Conservation (phyloP, 2,797 vertebrate species). For the Mallotus villosus region DNA sequence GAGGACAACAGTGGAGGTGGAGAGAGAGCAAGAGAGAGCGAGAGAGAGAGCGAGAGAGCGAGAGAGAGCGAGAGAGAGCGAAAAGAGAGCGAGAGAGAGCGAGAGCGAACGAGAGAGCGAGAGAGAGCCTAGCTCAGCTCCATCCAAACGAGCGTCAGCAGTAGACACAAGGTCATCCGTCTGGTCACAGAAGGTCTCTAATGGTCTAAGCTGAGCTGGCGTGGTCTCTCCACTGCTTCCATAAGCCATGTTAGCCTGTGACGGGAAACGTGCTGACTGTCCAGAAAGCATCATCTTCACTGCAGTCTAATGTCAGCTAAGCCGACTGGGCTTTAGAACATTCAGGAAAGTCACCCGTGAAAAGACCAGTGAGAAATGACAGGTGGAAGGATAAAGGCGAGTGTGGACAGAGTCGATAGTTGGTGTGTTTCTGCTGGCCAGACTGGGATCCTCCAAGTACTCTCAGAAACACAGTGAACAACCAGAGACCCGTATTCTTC, state of each 20-base stretch:
- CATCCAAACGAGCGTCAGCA: neutral
- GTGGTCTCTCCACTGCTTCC: neutral
- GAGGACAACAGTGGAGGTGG: slow-evolving; percentile 4
- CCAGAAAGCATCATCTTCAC: no score
- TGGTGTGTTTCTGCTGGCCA: neutral
- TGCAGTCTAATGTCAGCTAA: no score
- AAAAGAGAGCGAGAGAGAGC: no score
- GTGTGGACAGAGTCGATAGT: no score
- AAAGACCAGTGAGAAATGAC: neutral
- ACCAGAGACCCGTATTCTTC: neutral
- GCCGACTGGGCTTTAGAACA: neutral
- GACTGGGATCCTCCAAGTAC: neutral
- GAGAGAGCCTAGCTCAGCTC: neutral
- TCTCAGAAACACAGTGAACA: neutral
- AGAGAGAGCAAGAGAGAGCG: slow-evolving; percentile 9
- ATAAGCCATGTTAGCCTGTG: no score
- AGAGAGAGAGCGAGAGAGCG: neutral
- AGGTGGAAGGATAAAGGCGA: no score
- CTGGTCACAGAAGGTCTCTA: neutral
- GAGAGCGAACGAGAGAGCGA: no score
- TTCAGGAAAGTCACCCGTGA: neutral
- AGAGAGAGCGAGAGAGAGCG: neutral
- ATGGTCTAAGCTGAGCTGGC: neutral
- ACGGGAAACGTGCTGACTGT: no score
- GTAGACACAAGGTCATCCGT: slow-evolving; percentile 1